Percentiles rank a stretch among this genome's conserved stretches.
Conservation (phyloP, 2,888 invertebrate species). For the Epistrophe eligans region DNA sequence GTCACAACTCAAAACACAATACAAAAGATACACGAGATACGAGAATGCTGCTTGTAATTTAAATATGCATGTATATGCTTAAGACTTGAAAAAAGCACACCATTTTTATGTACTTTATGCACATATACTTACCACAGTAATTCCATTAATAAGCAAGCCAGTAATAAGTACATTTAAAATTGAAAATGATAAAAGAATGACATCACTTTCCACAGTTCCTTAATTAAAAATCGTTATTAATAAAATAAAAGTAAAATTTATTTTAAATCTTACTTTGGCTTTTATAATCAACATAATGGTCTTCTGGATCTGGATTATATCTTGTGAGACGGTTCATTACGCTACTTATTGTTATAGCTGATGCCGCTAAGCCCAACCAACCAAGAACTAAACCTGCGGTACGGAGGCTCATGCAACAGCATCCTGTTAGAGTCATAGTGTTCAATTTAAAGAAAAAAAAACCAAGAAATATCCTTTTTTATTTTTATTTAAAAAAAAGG, state of each 20-base stretch:
- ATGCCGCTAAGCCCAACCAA: neutral
- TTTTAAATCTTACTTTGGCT: neutral
- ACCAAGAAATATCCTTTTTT: neutral
- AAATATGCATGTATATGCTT: too few relatives aligned
- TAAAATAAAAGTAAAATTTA: neutral
- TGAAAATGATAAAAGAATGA: constrained; percentile 11
- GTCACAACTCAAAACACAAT: too few relatives aligned
- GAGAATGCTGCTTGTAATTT: too few relatives aligned
- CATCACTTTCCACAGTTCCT: neutral
- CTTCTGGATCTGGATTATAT: neutral
- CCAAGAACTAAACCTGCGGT: constrained; percentile 9
- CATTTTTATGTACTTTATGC: neutral
- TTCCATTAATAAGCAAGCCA: constrained; percentile 16
- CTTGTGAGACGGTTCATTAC: neutral
- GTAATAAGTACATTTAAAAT: neutral
- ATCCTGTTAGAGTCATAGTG: constrained; percentile 5
- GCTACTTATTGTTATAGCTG: constrained; percentile 2
- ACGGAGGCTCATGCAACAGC: constrained; percentile 24
- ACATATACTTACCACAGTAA: constrained; percentile 4
- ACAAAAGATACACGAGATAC: too few relatives aligned
- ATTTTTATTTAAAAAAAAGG: too few relatives aligned
- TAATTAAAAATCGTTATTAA: constrained; percentile 7
- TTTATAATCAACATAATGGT: neutral
- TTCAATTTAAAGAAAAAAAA: neutral
- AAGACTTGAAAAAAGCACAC: too few relatives aligned